phyloP scores from a whole-genome alignment of 2,888 invertebrate species.

The Eristalinus sepulchralis region DNA sequence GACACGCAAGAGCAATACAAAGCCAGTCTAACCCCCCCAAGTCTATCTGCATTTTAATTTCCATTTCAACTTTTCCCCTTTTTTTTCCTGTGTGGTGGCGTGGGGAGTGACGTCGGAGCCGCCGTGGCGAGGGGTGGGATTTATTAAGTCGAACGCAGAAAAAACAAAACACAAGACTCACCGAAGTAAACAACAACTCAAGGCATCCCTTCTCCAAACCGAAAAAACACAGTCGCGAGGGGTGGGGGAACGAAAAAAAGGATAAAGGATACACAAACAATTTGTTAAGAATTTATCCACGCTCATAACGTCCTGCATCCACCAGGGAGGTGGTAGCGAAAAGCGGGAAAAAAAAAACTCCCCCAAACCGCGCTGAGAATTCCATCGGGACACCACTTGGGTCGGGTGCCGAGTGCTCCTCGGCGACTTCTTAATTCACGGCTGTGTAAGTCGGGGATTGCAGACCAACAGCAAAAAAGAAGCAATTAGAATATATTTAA shows the following conservation, averaged over 20 bases:
- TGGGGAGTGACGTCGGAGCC: too few species aligned
- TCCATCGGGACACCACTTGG: conserved; percentile 9
- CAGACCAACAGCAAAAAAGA: conserved; percentile 20
- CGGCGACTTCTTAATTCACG: neutral
- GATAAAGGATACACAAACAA: conserved; percentile 52
- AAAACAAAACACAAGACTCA: conserved; percentile 33
- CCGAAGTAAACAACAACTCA: conserved; percentile 52
- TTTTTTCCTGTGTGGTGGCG: neutral
- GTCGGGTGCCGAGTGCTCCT: neutral
- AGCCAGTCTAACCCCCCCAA: neutral
- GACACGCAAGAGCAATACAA: conserved; percentile 59
- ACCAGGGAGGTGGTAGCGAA: neutral
- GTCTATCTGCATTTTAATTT: conserved; percentile 61
- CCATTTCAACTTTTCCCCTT: conserved; percentile 58
- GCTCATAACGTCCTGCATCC: conserved; percentile 40
- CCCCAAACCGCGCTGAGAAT: conserved; percentile 40
- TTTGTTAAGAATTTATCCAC: conserved; percentile 59
- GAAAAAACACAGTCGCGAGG: neutral
- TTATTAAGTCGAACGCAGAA: conserved; percentile 56
- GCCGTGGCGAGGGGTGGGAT: conserved; percentile 44
- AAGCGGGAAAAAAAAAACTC: conserved; percentile 26
- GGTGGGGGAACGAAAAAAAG: neutral
- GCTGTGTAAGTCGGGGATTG: conserved; percentile 1
- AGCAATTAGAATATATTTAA: conserved; percentile 55
- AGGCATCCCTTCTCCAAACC: conserved; percentile 34